Conservation (phyloP, 1,140 invertebrate genomes). For the Drosophila pachea region DNA sequence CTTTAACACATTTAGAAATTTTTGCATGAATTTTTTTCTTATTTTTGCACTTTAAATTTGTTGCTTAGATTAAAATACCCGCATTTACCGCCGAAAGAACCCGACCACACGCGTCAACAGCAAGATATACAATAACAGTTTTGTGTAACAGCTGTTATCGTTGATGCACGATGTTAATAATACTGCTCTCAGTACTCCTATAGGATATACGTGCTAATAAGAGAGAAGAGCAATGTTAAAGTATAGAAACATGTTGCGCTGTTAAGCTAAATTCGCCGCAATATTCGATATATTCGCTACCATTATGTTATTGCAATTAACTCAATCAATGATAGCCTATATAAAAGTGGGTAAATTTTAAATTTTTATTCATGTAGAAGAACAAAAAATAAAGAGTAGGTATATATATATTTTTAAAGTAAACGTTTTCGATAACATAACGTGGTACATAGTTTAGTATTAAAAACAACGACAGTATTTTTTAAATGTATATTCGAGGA, state of each 20-base stretch:
- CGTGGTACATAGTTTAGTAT: too few species aligned
- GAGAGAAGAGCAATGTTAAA: constrained; percentile 18
- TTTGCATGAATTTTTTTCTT: constrained; percentile 49
- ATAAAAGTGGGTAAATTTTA: too few species aligned
- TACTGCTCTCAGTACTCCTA: constrained; percentile 15
- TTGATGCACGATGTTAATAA: constrained; percentile 25
- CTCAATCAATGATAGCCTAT: too few species aligned
- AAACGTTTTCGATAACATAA: too few species aligned
- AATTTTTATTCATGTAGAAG: too few species aligned
- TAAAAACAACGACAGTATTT: neutral
- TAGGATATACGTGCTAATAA: neutral
- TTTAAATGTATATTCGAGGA: constrained; percentile 7
- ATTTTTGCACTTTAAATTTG: constrained; percentile 59
- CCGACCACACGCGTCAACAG: constrained; percentile 49
- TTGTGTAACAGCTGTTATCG: constrained; percentile 39
- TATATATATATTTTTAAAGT: too few species aligned
- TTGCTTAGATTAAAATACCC: constrained; percentile 75
- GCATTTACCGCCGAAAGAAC: constrained; percentile 68
- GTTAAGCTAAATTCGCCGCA: constrained; percentile 10
- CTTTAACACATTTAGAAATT: constrained; percentile 65
- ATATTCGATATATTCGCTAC: constrained; percentile 17
- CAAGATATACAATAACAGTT: constrained; percentile 42
- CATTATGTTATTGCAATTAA: too few species aligned
- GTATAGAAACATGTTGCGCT: constrained; percentile 25
- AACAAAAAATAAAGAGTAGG: too few species aligned